A percentile compares a stretch with the other conserved stretches of the same genome.
These are phyloP conservation scores for Excalfactoria chinensis DNA, from an alignment of 2,113 vertebrate genomes.

Conservation along the genomic window DNA sequence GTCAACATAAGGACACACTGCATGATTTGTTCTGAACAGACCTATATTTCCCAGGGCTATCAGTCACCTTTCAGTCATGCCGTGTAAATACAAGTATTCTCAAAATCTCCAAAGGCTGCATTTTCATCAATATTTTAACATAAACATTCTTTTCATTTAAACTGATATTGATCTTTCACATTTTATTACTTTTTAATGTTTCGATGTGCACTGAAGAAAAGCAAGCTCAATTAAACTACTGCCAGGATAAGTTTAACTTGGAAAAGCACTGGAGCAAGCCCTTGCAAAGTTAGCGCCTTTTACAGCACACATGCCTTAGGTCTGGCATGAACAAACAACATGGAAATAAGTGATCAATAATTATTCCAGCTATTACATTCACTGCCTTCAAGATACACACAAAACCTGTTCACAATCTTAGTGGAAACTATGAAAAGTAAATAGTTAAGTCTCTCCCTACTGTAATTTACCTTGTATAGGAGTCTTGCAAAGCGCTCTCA, in stretches of 20 bases:
- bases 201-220: background rate
- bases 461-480: conserved; percentile 11
- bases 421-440: background rate
- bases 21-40: conserved; percentile 35
- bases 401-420: background rate
- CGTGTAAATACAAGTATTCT: background rate
- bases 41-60: conserved; percentile 1
- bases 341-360: background rate
- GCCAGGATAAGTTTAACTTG: background rate
- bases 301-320: background rate
- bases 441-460: conserved; percentile 23
- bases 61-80: conserved; percentile 24
- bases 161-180: background rate
- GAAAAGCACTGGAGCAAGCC: background rate
- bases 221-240: background rate
- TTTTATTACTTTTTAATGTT: conserved; percentile 53
- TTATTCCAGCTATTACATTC: background rate
- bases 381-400: background rate
- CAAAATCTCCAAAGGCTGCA: conserved; percentile 2
- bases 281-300: background rate
- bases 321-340: background rate
- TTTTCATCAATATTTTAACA: conserved; percentile 60
- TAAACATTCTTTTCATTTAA: conserved; percentile 45
- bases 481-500: conserved; percentile 33
- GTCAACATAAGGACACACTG: background rate